These are phyloP conservation scores for Coronaproctus castanopsis DNA, from an alignment of 2,888 invertebrate genomes.

Conservation along the genomic window DNA sequence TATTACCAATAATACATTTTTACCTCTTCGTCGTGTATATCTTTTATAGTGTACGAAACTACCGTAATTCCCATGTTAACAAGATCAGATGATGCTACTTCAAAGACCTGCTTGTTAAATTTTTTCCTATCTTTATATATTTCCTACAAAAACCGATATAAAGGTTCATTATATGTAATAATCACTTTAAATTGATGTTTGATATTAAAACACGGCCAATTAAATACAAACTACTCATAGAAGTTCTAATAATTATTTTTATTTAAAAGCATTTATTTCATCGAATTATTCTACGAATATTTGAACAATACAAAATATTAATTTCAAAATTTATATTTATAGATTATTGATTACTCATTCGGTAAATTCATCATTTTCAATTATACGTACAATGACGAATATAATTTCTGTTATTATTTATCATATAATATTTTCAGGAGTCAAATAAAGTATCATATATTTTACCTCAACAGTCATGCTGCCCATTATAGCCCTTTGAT, in stretches of 20 bases:
- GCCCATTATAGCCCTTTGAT: constrained; percentile 89
- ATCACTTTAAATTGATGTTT: not conserved
- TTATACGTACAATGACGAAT: no score
- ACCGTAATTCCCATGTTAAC: constrained; percentile 94
- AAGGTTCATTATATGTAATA: constrained; percentile 4
- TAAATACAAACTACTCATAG: not conserved
- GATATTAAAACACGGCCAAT: not conserved
- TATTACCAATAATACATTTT: no score
- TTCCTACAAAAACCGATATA: constrained; percentile 36
- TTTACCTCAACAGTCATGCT: constrained; percentile 77
- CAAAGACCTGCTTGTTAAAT: constrained; percentile 84
- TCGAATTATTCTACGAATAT: no score
- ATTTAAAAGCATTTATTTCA: no score
- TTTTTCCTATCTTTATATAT: constrained; percentile 91
- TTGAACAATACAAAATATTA: no score
- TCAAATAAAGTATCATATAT: no score
- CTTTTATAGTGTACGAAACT: constrained; percentile 83
- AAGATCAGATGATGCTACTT: constrained; percentile 82
- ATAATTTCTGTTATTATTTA: no score
- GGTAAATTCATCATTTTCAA: no score
- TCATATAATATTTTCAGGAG: no score
- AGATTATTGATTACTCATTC: no score
- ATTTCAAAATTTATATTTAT: no score
- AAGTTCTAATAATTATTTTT: not conserved
- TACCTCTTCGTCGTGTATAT: constrained; percentile 86